Percentiles rank a stretch among this genome's conserved stretches.
Conservation (phyloP, 2,888 invertebrate species). For the Busseola fusca region DNA sequence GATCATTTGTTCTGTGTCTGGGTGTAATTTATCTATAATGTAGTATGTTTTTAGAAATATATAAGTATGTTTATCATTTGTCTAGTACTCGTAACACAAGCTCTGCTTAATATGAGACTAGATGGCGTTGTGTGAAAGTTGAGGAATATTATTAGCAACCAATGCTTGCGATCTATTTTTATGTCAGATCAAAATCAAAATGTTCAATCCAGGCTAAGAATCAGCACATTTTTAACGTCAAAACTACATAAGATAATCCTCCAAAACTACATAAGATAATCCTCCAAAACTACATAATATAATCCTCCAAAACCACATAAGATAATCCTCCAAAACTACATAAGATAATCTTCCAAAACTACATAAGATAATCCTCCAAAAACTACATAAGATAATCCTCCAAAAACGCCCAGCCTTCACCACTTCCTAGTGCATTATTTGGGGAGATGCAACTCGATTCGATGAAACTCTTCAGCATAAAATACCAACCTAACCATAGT, state of each 20-base stretch:
- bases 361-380: background rate
- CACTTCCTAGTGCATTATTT: background rate
- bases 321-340: background rate
- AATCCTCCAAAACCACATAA: background rate
- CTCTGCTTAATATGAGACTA: too few relatives aligned
- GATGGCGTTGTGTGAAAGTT: too few relatives aligned
- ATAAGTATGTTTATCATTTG: too few relatives aligned
- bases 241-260: background rate
- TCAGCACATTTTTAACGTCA: background rate
- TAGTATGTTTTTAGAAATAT: too few relatives aligned
- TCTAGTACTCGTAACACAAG: too few relatives aligned
- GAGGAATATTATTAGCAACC: background rate
- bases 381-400: background rate
- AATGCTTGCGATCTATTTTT: background rate
- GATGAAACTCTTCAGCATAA: background rate
- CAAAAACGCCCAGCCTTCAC: background rate
- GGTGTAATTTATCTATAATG: too few relatives aligned
- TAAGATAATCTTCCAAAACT: background rate
- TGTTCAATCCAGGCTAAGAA: background rate
- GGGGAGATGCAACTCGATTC: background rate
- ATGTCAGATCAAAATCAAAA: background rate
- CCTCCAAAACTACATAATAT: background rate
- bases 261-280: background rate
- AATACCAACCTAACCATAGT: background rate
- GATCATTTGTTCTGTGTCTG: too few relatives aligned